These are phyloP conservation scores for Labia minor DNA, from an alignment of 2,888 invertebrate genomes.

Conservation along the genomic window DNA sequence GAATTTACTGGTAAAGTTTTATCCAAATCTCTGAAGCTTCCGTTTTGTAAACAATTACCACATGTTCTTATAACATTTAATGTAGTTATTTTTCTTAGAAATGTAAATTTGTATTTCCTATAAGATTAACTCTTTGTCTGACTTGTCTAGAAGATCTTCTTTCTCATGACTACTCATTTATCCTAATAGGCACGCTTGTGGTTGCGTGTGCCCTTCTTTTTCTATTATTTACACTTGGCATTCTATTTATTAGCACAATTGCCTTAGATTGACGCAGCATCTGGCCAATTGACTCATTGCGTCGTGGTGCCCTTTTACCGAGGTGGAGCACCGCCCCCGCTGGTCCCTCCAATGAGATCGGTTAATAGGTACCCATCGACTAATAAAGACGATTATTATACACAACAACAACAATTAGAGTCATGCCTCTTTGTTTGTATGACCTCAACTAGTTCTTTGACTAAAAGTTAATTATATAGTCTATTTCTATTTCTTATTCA, in stretches of 20 bases:
- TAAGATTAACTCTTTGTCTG: too few species aligned
- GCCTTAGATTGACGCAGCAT: conserved; percentile 8
- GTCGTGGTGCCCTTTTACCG: background rate
- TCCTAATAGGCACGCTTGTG: background rate
- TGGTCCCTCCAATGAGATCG: background rate
- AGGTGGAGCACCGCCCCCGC: background rate
- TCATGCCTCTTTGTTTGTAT: too few species aligned
- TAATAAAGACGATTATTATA: background rate
- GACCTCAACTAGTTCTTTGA: too few species aligned
- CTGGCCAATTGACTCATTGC: background rate
- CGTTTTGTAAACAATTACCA: too few species aligned
- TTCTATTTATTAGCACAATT: conserved; percentile 1
- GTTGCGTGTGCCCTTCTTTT: background rate
- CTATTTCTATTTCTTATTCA: too few species aligned
- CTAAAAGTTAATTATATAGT: too few species aligned
- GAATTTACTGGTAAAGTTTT: too few species aligned
- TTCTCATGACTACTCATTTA: background rate
- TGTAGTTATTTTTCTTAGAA: too few species aligned
- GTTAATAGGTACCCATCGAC: background rate
- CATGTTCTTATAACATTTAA: too few species aligned
- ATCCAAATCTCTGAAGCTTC: too few species aligned
- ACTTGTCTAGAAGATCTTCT: too few species aligned
- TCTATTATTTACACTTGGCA: conserved; percentile 1
- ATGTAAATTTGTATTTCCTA: too few species aligned
- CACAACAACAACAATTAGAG: background rate